Evolutionary conservation across 2,797 vertebrate genomes (phyloP).

Genomic region (Cuniculus paca): DNA sequence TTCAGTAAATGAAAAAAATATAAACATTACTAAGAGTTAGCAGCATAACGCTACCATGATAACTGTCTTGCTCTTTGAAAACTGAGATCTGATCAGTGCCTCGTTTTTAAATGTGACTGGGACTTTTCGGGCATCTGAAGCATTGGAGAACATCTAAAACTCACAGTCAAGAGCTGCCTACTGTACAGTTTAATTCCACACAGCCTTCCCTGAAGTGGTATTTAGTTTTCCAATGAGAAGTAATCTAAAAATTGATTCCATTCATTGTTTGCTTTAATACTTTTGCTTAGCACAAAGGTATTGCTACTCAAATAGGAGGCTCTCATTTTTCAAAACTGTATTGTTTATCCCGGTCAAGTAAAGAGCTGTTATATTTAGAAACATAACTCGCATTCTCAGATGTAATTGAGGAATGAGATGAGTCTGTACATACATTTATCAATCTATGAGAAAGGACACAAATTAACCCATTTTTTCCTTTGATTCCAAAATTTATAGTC

Average conservation of each 20-base stretch:
- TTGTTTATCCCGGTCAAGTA: background rate
- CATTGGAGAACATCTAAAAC: background rate
- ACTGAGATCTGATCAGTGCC: background rate
- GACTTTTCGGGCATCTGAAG: accelerated
- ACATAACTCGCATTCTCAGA: background rate
- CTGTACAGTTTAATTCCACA: background rate
- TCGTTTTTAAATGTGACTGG: background rate
- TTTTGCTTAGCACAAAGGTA: background rate
- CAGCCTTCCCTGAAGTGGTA: background rate
- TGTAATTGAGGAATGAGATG: background rate
- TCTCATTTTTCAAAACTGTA: background rate
- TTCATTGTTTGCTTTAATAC: background rate
- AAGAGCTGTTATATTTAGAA: background rate
- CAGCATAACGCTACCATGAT: background rate
- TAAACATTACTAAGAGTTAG: background rate
- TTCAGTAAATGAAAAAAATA: background rate
- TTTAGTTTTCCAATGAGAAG: background rate
- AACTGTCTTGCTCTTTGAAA: background rate
- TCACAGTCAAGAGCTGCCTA: background rate
- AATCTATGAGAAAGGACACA: background rate
- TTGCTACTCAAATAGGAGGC: accelerated
- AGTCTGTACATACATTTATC: background rate
- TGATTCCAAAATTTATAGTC: background rate
- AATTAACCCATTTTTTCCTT: background rate
- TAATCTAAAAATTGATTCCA: background rate